Evolutionary conservation across 2,888 invertebrate species (phyloP).

Genomic region (Tigriopus californicus): DNA sequence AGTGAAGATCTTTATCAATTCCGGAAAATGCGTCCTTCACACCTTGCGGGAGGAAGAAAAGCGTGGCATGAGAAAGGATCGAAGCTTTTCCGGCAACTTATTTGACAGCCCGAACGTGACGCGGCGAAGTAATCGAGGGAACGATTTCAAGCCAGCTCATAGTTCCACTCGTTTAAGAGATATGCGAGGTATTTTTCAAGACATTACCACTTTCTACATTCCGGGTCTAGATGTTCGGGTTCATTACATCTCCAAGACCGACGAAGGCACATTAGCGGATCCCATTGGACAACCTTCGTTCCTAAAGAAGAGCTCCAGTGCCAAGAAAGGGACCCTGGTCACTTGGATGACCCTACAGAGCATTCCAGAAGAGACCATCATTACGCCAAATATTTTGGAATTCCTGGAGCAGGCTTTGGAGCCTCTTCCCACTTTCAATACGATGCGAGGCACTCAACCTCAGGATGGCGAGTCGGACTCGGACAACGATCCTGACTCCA

Average conservation of each 20-base stretch:
- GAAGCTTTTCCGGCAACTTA: slow-evolving; percentile 44
- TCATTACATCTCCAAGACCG: slow-evolving; percentile 10
- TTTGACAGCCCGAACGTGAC: slow-evolving; percentile 32
- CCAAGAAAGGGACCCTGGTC: slow-evolving; percentile 72
- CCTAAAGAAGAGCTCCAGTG: slow-evolving; percentile 26
- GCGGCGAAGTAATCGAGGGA: slow-evolving; percentile 15
- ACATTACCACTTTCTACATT: slow-evolving; percentile 71
- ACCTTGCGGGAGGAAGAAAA: slow-evolving; percentile 47
- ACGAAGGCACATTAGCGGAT: background rate
- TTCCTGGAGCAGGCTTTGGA: slow-evolving; percentile 93
- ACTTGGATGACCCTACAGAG: slow-evolving; percentile 92
- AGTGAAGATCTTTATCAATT: slow-evolving; percentile 86
- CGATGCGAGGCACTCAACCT: background rate
- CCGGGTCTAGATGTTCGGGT: slow-evolving; percentile 77
- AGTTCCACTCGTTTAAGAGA: slow-evolving; percentile 16
- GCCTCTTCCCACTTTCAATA: slow-evolving; percentile 47
- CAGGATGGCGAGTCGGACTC: slow-evolving; percentile 20
- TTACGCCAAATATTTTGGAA: slow-evolving; percentile 88
- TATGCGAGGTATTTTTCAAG: slow-evolving; percentile 19
- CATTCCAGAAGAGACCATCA: slow-evolving; percentile 90
- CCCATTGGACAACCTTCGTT: background rate
- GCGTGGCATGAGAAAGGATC: slow-evolving; percentile 46
- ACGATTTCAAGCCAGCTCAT: slow-evolving; percentile 13
- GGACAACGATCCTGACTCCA: slow-evolving; percentile 17
- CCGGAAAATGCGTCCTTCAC: slow-evolving; percentile 88